Percentiles rank a stretch among this genome's conserved stretches.
phyloP scores from a whole-genome alignment of 1,140 invertebrate species.

The Drosophila sp. region DNA sequence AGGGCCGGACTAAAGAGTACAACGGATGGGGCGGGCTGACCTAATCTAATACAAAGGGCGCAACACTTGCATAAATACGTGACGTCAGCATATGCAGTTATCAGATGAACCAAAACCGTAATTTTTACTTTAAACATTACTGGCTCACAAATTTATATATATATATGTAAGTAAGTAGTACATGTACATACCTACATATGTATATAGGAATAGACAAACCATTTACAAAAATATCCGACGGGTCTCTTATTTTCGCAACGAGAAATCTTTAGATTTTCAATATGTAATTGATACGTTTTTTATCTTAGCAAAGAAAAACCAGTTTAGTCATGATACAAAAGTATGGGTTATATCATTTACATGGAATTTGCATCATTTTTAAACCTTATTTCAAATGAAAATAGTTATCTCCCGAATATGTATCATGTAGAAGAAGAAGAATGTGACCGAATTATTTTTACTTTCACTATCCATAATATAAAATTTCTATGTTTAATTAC shows the following conservation, averaged over 20 bases:
- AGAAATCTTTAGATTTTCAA: neutral
- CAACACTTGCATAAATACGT: neutral
- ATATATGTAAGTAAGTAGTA: no score
- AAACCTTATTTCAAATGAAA: neutral
- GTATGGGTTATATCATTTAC: neutral
- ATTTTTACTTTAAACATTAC: no score
- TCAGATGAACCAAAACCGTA: no score
- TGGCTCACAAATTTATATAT: no score
- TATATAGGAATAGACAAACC: neutral
- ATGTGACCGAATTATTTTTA: conserved; percentile 2
- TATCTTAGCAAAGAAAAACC: neutral
- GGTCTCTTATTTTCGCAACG: no score
- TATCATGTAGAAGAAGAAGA: neutral
- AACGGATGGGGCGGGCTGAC: neutral
- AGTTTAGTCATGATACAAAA: neutral
- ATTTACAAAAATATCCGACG: neutral
- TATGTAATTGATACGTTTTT: neutral
- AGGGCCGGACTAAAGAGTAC: conserved; percentile 4
- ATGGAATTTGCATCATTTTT: neutral
- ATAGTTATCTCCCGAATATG: neutral
- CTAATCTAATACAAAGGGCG: neutral
- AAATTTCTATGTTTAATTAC: no score
- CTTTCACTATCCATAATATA: neutral
- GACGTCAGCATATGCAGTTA: neutral
- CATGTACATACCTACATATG: no score